Conservation (phyloP, 2,888 invertebrate genomes). For the Drosophila paranaensis region DNA sequence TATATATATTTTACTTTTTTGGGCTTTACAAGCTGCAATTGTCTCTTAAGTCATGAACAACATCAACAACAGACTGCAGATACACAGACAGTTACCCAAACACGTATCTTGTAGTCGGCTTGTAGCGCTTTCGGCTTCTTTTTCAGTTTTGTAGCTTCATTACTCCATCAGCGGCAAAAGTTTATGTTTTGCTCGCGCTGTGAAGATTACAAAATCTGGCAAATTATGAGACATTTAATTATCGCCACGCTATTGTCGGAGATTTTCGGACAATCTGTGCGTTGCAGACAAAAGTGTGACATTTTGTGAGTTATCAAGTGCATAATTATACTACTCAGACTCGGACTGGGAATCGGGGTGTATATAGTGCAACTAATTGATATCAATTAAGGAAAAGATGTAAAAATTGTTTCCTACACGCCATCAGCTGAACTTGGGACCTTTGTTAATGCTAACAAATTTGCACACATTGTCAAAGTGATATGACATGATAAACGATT, state of each 20-base stretch:
- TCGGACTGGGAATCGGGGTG: background rate
- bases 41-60: constrained; percentile 37
- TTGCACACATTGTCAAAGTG: constrained; percentile 23
- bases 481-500: constrained; percentile 9
- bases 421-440: constrained; percentile 28
- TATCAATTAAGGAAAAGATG: constrained; percentile 52
- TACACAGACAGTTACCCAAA: constrained; percentile 21
- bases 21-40: constrained; percentile 51
- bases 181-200: constrained; percentile 37
- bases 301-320: constrained; percentile 33
- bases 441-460: constrained; percentile 20
- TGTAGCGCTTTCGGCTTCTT: constrained; percentile 24
- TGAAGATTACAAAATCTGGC: constrained; percentile 62
- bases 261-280: constrained; percentile 19
- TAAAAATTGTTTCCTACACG: constrained; percentile 49
- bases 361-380: constrained; percentile 49
- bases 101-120: constrained; percentile 13
- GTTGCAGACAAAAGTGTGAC: constrained; percentile 17
- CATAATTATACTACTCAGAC: constrained; percentile 45
- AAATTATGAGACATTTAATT: constrained; percentile 64
- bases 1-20: constrained; percentile 21
- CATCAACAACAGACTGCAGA: constrained; percentile 34
- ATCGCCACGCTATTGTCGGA: constrained; percentile 15
- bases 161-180: constrained; percentile 53
- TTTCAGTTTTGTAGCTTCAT: constrained; percentile 44